Evolutionary conservation across 2,113 vertebrate genomes (phyloP).

Genomic region (Corapipo altera): DNA sequence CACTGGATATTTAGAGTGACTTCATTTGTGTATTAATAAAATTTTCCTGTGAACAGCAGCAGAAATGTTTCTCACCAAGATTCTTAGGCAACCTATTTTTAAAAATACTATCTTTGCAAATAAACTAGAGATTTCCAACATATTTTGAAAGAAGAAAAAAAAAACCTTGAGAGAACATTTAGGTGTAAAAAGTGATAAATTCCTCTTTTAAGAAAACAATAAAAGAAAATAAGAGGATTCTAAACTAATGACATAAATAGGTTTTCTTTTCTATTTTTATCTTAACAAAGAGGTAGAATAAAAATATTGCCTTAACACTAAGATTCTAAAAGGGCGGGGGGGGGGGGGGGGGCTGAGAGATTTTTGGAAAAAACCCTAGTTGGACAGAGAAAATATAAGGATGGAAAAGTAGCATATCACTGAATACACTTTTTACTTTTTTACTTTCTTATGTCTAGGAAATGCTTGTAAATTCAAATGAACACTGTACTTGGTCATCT

Average conservation of each 20-base stretch:
- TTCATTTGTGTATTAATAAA: conserved; percentile 44
- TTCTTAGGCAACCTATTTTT: neutral
- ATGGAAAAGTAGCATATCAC: neutral
- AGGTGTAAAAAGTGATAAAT: neutral
- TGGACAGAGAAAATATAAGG: neutral
- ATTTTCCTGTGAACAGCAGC: conserved; percentile 19
- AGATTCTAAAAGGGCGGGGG: neutral
- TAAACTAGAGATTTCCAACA: neutral
- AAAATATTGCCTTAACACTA: neutral
- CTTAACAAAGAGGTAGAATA: neutral
- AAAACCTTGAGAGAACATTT: neutral
- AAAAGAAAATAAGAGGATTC: neutral
- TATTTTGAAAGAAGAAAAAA: neutral
- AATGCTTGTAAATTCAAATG: neutral
- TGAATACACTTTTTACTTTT: neutral
- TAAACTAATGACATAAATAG: neutral
- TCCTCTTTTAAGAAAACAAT: neutral
- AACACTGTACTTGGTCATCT: neutral
- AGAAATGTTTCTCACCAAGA: conserved; percentile 28
- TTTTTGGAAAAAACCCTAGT: neutral
- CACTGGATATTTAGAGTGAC: neutral
- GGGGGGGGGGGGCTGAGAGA: too few relatives aligned
- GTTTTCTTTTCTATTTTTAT: neutral
- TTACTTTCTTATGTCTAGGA: neutral
- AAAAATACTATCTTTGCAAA: neutral